Base-by-base conservation (phyloP, 2,113 vertebrate genomes). In the Erpornis zantholeuca region DNA sequence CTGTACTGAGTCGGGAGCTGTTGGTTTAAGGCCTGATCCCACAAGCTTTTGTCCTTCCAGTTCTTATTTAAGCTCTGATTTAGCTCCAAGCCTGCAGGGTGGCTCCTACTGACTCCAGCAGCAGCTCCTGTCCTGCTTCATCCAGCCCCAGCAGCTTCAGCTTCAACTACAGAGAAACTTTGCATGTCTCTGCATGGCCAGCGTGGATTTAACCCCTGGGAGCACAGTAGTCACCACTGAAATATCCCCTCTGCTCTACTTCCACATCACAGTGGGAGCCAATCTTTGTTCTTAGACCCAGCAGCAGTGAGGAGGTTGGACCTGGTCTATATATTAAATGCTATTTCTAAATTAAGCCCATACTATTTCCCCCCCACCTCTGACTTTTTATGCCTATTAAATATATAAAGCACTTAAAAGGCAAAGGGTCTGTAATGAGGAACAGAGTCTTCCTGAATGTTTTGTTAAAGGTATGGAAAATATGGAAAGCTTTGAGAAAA, bases 11-110 rank as follows among this genome's bases (percentile, higher is more conserved):
- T 71, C 6, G 0, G 88, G 69, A 94, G 92, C 91, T 91, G 93
- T 93, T 96, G 79, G 82, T 93, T 90, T 81, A 88, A 90, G 92
- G 90, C 93, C 88, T 94, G 92, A 95, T 90, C 80, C 95, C 90
- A 78, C 76, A 92, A 96, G 65, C 76, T 92, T 94, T 93, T 91
- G 73, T 94, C 72, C 92, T 86, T 90, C 88, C 94, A 81, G 79
- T 94, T 95, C 29, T 90, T 93, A 24, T 91, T 96, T 92, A 90
- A 94, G 72, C 72, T 79, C 88, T 81, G 92, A 88, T 38, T 94
- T 86, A 69, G 86, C 77, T 96, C 93, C 94, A 97, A 86, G 92
- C 33, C 57, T 64, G 83, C 3, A 15, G 85, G 93, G 88, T 8
- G 7, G 68, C 94, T 96, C 80, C 87, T 0, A 17, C 91, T 45